Evolutionary conservation across 2,113 vertebrate genomes (phyloP).

Genomic region (Hyperoodon ampullatus): DNA sequence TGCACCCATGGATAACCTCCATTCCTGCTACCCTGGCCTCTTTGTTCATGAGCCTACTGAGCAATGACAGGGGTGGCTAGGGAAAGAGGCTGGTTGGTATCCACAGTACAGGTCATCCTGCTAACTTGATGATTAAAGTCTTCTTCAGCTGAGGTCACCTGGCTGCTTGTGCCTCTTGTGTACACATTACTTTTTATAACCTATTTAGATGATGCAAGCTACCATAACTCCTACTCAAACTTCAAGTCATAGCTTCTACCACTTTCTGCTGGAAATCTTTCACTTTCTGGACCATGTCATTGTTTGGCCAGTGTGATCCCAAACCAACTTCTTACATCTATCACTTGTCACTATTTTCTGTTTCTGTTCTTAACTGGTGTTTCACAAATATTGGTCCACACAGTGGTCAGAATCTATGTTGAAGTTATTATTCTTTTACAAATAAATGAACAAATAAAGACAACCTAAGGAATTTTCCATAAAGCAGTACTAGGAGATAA

Average conservation of each 20-base stretch:
- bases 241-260: background rate
- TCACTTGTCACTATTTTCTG: background rate
- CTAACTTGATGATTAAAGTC: background rate
- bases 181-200: background rate
- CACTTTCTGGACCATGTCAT: background rate
- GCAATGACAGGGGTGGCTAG: background rate
- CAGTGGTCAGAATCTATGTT: background rate
- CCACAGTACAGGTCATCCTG: background rate
- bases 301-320: background rate
- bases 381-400: background rate
- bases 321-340: background rate
- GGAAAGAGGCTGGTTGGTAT: background rate
- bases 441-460: background rate
- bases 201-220: background rate
- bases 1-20: background rate
- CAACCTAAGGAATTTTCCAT: background rate
- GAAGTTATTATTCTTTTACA: background rate
- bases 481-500: background rate
- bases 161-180: background rate
- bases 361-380: background rate
- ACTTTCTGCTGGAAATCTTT: slow-evolving; percentile 3
- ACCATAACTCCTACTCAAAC: background rate
- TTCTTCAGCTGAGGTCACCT: background rate
- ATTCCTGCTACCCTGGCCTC: background rate
- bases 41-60: background rate